Evolutionary conservation across 2,888 invertebrate genomes (phyloP).

Genomic region (Mycalesis mineus): DNA sequence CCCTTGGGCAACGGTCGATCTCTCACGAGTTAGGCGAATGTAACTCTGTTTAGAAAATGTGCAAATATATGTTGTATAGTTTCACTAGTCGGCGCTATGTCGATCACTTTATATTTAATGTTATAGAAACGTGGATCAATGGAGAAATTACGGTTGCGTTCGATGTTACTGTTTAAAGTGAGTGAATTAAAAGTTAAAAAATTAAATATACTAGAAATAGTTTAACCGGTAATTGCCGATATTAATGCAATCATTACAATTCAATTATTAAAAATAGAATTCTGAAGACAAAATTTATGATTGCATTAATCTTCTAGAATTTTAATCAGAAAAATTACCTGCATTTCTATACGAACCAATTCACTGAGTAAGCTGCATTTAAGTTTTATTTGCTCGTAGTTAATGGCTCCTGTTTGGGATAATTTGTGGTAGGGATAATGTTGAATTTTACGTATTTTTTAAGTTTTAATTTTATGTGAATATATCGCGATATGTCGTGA

Average conservation of each 20-base stretch:
- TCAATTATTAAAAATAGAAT: too few relatives aligned
- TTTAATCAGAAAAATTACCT: neutral
- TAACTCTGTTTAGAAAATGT: slow-evolving; percentile 24
- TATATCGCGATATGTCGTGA: slow-evolving; percentile 76
- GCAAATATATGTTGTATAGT: slow-evolving; percentile 22
- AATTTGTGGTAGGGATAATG: slow-evolving; percentile 18
- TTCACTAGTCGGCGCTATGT: slow-evolving; percentile 10
- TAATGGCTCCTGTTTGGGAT: slow-evolving; percentile 51
- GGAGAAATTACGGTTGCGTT: slow-evolving; percentile 7
- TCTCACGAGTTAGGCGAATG: slow-evolving; percentile 46
- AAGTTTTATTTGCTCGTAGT: slow-evolving; percentile 38
- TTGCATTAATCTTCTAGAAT: neutral
- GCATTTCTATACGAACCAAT: neutral
- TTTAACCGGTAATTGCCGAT: neutral
- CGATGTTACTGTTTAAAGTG: slow-evolving; percentile 17
- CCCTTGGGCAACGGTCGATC: slow-evolving; percentile 58
- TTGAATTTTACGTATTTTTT: slow-evolving; percentile 44
- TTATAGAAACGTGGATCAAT: slow-evolving; percentile 18
- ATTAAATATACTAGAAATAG: neutral
- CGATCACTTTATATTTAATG: slow-evolving; percentile 16
- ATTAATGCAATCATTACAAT: neutral
- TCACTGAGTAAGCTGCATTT: slow-evolving; percentile 53
- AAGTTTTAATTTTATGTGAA: slow-evolving; percentile 50
- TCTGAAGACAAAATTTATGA: neutral
- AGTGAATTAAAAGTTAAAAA: slow-evolving; percentile 12